Base-by-base conservation (phyloP, 2,797 vertebrate genomes). In the Jordanella pulchra region DNA sequence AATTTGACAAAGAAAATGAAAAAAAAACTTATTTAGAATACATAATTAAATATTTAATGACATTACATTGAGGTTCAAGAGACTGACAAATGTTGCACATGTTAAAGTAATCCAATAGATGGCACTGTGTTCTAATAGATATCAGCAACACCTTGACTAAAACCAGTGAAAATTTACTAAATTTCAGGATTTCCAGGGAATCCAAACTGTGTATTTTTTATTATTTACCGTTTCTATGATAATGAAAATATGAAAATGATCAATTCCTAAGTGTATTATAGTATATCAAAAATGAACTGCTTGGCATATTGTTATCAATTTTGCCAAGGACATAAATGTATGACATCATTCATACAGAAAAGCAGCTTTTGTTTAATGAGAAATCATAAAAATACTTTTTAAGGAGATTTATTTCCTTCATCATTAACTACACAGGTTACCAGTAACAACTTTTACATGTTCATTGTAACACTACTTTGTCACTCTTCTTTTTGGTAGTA, bases 41-140 rank as follows among this genome's bases (percentile, higher is more conserved):
- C 25, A 23, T 30, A 15, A 32, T 27, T 39, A 45, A 1, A 17
- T 71, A 32, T 4, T 9, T 14, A 14, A 2, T 5, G 11, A 48
- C 56, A 48, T 60, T 28, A 48, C 9, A 12, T 1, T 32, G 9
- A 70, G 15, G 1, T 11, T 12, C 27, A 44, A 53, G 9, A 21
- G 21, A 23, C 28, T 21, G 23, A 23, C 1, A 50, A 25, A 6
- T 27, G 1, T 28, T 60, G 4, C 9, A 25, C 25, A 35, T 32
- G 64, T 25, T 32, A 27, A 14, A 61, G 18, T 63, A 0, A 53
- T 72, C 85, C 93, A 92, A 88, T 86, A 92, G 93, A 67, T 82
- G 92, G 90, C 91, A 85, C 0, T 84, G 85, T 83, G 65, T 82
- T 67, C 78, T 35, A 53, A 10, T 54, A 76, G 83, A 89, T 74